Evolutionary conservation across 2,797 vertebrate species (phyloP), one percentile per base, ranked within the genome.

Genomic region (Capromys pilorides): DNA sequence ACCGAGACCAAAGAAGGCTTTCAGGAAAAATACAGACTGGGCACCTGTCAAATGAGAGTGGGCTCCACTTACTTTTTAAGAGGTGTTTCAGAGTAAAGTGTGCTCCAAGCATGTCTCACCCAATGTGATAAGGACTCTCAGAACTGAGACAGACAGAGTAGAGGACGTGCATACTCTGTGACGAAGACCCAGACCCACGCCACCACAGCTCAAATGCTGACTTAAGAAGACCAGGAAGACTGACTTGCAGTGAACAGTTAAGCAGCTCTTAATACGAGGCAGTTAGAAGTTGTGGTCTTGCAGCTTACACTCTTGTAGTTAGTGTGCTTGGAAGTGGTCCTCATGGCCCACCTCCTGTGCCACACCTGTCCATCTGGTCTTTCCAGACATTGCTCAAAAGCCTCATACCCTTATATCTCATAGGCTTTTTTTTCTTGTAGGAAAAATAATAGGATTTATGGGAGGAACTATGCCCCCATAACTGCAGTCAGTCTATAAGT

Each of bases 91-190:
- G 18, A 33, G 9, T 10, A 14, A 87, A 33, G 11, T 2, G 0
- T 31, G 2, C 5, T 36, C 36, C 24, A 16, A 8, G 12, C 71
- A 24, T 31, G 21, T 21, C 28, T 81, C 24, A 49, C 51, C 8
- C 5, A 8, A 5, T 4, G 21, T 26, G 19, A 36, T 6, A 6
- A 4, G 1, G 24, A 49, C 3, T 31, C 6, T 33, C 51, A 51
- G 2, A 13, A 3, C 16, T 81, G 36, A 75, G 57, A 49, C 4
- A 64, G 45, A 9, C n/a, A 59, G 21, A 5, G 22, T 49, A 77
- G 24, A 45, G 36, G 8, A 45, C 9, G 45, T 31, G 19, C 33
- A n/a, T 11, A 41, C 26, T 77, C 73, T 31, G 24, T 6, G 19
- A 71, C 6, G 36, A 59, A 2, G 6, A 19, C 6, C 19, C 13